These are phyloP conservation scores for Phrixothrix hirtus DNA, from an alignment of 2,888 invertebrate genomes.

Conservation along the genomic window DNA sequence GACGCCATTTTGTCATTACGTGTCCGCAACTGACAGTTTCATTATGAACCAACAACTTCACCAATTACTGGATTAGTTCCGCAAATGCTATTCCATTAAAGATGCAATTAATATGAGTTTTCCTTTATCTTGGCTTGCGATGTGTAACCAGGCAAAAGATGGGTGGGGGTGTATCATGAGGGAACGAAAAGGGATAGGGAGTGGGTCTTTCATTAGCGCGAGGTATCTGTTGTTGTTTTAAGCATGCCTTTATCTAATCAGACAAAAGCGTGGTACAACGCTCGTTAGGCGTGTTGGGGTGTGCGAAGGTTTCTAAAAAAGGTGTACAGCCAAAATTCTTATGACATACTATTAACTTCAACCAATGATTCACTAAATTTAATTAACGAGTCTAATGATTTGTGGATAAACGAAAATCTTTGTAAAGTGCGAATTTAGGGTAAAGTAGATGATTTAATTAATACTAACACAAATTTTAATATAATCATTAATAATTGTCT, in stretches of 20 bases:
- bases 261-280: constrained; percentile 53
- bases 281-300: constrained; percentile 45
- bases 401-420: no score
- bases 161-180: constrained; percentile 38
- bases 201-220: constrained; percentile 56
- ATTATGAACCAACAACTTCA: constrained; percentile 41
- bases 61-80: constrained; percentile 49
- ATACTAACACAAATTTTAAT: no score
- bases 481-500: no score
- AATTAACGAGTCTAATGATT: no score
- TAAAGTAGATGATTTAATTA: no score
- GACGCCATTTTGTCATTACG: constrained; percentile 28
- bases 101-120: constrained; percentile 51
- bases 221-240: constrained; percentile 59
- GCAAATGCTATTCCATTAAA: constrained; percentile 48
- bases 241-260: constrained; percentile 59
- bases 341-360: no score
- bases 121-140: constrained; percentile 45
- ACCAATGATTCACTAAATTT: no score
- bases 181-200: constrained; percentile 35
- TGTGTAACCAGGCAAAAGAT: constrained; percentile 50
- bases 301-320: constrained; percentile 33
- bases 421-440: no score
- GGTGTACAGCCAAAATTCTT: constrained; percentile 26
- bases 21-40: constrained; percentile 42